Percentiles rank a stretch among this genome's conserved stretches.
Conservation (phyloP, 2,888 invertebrate genomes). For the Macrophya annulata region DNA sequence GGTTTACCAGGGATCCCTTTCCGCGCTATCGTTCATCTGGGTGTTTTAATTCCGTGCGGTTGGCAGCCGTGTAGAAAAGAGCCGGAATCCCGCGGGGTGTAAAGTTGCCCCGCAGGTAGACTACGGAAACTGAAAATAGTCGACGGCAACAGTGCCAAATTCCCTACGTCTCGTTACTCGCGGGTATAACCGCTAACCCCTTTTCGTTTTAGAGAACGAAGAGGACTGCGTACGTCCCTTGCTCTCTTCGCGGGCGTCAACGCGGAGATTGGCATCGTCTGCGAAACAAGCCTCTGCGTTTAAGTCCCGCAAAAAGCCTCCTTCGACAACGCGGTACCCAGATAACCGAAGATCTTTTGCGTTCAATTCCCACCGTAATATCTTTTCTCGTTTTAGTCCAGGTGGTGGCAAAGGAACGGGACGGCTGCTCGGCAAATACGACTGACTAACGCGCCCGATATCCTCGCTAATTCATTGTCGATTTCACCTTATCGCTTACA, state of each 20-base stretch:
- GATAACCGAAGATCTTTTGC: slow-evolving; percentile 24
- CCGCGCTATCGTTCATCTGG: slow-evolving; percentile 65
- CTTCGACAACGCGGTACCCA: neutral
- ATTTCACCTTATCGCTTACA: slow-evolving; percentile 52
- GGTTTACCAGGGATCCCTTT: slow-evolving; percentile 43
- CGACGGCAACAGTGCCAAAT: slow-evolving; percentile 23
- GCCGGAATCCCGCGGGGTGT: slow-evolving; percentile 61
- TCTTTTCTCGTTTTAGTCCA: slow-evolving; percentile 24
- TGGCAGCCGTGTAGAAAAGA: slow-evolving; percentile 49
- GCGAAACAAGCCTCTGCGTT: neutral
- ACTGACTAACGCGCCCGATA: slow-evolving; percentile 43
- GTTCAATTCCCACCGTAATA: slow-evolving; percentile 11
- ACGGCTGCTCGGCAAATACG: slow-evolving; percentile 15
- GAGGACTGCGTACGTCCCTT: neutral
- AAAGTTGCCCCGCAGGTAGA: neutral
- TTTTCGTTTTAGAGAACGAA: neutral
- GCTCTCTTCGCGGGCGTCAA: slow-evolving; percentile 27
- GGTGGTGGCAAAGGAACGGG: neutral
- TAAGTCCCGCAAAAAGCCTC: too few relatives aligned
- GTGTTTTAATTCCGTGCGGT: slow-evolving; percentile 65
- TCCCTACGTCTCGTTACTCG: slow-evolving; percentile 45
- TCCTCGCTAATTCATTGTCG: slow-evolving; percentile 52
- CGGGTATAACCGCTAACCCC: neutral
- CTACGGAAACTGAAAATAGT: neutral
- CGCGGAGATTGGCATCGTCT: slow-evolving; percentile 54